Base-by-base conservation (phyloP, 2,888 invertebrate genomes). In the Alsophila aescularia region DNA sequence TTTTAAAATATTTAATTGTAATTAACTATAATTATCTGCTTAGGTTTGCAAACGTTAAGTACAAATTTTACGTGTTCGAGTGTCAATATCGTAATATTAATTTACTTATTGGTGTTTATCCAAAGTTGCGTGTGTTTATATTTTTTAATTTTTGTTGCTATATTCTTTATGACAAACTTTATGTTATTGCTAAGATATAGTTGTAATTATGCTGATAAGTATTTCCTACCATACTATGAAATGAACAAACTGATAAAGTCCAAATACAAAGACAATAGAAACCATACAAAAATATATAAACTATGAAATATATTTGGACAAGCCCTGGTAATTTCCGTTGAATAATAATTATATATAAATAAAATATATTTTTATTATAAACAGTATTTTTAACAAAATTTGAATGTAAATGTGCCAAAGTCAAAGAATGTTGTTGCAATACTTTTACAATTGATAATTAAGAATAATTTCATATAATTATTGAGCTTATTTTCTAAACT, bases 31-130 rank as follows among this genome's bases (percentile, higher is more conserved):
- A 74, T 69, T 58, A 71, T 66, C 70, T 59, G 70, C 67, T 72
- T 86, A 81, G 82, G 81, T 85, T 85, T 80, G 75, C 77, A 80
- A 83, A 78, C 80, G 69, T 85, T 51, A 82, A 88, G 90, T 90
- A 90, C 89, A 91, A 90, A 91, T 81, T 79, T 76, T 86, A 87
- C 87, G 90, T 90, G 90, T 91, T 90, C 89, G 87, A 81, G 87
- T 90, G 88, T 83, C 82, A 78, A 80, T 83, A 85, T 79, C 73
- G 81, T 85, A 82, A 82, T 82, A 58, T 63, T 80, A 82, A 75
- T 84, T 85, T 85, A 84, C 79, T 73, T 81, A 79, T 79, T 79
- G 74, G 80, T 87, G 85, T 89, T 81, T 82, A 88, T 85, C 88
- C 89, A 90, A 91, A 89, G 89, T 89, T 87, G 87, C 80, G 90